Base-by-base conservation (phyloP, 1,140 invertebrate genomes). In the Conopomorpha cramerella region DNA sequence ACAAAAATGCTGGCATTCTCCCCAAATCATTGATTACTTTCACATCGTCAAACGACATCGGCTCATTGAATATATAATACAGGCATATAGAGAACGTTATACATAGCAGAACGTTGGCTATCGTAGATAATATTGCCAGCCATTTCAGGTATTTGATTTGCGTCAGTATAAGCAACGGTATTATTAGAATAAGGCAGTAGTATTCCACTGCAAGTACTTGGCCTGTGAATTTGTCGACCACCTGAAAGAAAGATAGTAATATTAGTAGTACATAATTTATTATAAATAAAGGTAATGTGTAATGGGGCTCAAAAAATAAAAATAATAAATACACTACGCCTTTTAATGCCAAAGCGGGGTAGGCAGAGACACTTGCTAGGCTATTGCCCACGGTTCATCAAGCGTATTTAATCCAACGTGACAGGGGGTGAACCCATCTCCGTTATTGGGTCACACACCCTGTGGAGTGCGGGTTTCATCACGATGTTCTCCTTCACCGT, bases 131-230 rank as follows among this genome's bases (percentile, higher is more conserved):
- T 8, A 89, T 84, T 2, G 90, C 87, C 36, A 92, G 56, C 50
- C 82, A 86, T 51, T 88, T 90, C 3, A 92, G 70, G 45, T 87
- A 82, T 37, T 86, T 71, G 19, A 91, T 82, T 50, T 88, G 84
- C 6, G 82, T 83, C 11, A 87, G 60, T 1, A 85, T 38, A 8
- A 85, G 52, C 6, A 88, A 52, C 1, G 84, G 82, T 2, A 86
- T 51, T 14, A 86, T 54, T n/a, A 86, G 45, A 6, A 85, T 68
- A 1, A 85, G 44, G 32, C 86, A 85, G 51, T 85, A 88, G 8
- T 81, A 63, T 43, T 78, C 68, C 7, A 72, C 43, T 43, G 66
- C 46, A 49, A 66, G 32, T 39, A 61, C 51, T 0, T 72, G 54
- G 1, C 51, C 43, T 8, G 61, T 34, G 38, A 77, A 66, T 39